Evolutionary conservation across 2,888 invertebrate genomes (phyloP), one percentile per base, ranked within the genome.

Genomic region (Agonopterix alstromeriana): DNA sequence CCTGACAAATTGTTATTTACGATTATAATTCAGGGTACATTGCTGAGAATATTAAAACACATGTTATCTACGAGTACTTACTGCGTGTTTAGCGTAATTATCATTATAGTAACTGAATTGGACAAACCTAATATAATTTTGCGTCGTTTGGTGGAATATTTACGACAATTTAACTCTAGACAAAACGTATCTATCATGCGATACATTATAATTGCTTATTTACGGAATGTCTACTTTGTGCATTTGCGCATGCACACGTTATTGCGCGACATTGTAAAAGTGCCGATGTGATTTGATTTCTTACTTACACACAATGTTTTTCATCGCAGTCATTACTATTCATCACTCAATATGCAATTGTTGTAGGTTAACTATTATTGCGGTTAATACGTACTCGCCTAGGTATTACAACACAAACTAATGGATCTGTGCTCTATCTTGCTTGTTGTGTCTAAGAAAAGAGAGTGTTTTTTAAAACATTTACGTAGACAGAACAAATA

Each of bases 181-280:
- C 27, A 5, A 27, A 27, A 27, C 27, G 27, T 27, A 27, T 27
- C 27, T 27, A 27, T 27, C 27, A 27, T 27, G 27, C 27, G 27
- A 27, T 27, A 27, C 27, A 27, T 27, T 27, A 27, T 27, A 27
- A 27, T 27, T 27, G 27, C 7, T 27, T 27, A 27, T 27, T 27
- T 27, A 27, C 27, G 27, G 67, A 53, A 53, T 51, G 59, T 71
- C 76, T 75, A 80, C 10, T n/a, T 38, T 38, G 38, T 38, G 63
- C 70, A 68, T 74, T 77, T 77, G 73, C 53, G 60, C 56, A 52
- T 48, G 57, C 48, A 49, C 52, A 54, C 53, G 56, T 57, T 57
- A 58, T 55, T 59, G 57, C 57, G 58, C 55, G 60, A 53, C 53
- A 54, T 56, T 61, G 61, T 61, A 54, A 48, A 48, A 46, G 50